Base-by-base conservation (phyloP, 2,113 vertebrate genomes). In the Engraulis encrasicolus region DNA sequence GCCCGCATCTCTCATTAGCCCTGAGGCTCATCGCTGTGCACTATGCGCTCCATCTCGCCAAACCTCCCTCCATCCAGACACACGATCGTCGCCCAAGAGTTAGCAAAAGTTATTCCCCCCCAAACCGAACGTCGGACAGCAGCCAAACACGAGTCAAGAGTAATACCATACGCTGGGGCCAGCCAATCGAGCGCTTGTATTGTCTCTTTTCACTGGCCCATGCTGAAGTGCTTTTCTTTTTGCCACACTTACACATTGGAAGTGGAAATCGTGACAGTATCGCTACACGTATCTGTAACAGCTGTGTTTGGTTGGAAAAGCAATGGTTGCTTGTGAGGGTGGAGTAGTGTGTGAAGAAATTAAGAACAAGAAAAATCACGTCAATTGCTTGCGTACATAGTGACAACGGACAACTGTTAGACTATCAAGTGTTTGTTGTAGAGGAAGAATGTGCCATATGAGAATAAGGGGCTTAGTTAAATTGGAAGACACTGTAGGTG, bases 231-330 rank as follows among this genome's bases (percentile, higher is more conserved):
- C 61, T 89, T 93, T 91, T 86, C 87, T 85, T 85, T 50, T 87
- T 88, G 90, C 87, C 78, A 50, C 81, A 20, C 89, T 81, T 79
- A 87, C 78, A 89, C 80, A 40, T 58, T 23, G 6, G 23, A 84
- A n/a, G 90, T 83, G 81, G 85, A 89, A 90, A 91, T 87, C 92
- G 87, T 89, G 83, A 85, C 50, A 23, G 48, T 87, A 90, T 89
- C 85, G 48, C 81, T 38, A 85, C 89, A 85, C 83, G 23, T 82
- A 83, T 77, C 34, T 78, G 66, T 82, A 89, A 82, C 50, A 83
- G 85, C 91, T 89, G 89, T 86, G 82, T 17, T 34, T n/a, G n/a
- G 83, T 84, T 88, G 85, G 86, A 87, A 91, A 88, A 89, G 84
- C 82, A 89, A 90, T 81, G 83, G 87, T 88, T 92, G 88, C 90